Evolutionary conservation across 2,113 vertebrate species (phyloP).

Genomic region (Clarias batrachus): DNA sequence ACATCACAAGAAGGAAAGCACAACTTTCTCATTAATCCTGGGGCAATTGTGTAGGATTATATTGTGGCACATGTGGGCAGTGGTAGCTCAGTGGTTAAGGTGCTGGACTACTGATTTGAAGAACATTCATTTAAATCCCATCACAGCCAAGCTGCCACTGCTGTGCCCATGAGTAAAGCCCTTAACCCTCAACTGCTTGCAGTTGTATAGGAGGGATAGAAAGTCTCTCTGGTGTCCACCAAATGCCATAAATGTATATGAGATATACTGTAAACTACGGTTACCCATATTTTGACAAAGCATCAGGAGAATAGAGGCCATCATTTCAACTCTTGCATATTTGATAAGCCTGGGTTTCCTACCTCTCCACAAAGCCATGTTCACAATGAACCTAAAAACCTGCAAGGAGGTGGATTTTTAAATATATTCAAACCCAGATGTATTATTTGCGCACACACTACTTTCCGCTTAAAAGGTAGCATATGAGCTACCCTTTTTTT

Average conservation of each 20-base stretch:
- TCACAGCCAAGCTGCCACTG: background rate
- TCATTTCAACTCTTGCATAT: constrained; percentile 24
- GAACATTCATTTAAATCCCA: background rate
- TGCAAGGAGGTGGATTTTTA: constrained; percentile 14
- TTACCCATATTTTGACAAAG: constrained; percentile 20
- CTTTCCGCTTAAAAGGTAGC: constrained; percentile 29
- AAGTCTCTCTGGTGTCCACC: background rate
- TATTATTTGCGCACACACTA: constrained; percentile 23
- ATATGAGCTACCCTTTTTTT: constrained; percentile 9
- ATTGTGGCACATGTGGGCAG: background rate
- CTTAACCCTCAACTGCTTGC: background rate
- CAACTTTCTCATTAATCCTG: constrained; percentile 26
- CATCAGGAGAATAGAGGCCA: constrained; percentile 5
- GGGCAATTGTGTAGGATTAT: background rate
- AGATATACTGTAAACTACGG: background rate
- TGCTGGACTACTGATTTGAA: background rate
- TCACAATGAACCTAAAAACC: constrained; percentile 38
- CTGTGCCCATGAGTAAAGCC: background rate
- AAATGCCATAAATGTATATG: background rate
- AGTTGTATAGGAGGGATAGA: background rate
- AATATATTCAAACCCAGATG: constrained; percentile 15
- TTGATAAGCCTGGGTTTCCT: constrained; percentile 32
- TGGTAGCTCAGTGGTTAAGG: too few relatives aligned
- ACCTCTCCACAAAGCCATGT: constrained; percentile 47
- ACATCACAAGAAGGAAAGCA: constrained; percentile 30